Evolutionary conservation across 2,888 invertebrate genomes (phyloP).

Genomic region (Cybosia mesomella): DNA sequence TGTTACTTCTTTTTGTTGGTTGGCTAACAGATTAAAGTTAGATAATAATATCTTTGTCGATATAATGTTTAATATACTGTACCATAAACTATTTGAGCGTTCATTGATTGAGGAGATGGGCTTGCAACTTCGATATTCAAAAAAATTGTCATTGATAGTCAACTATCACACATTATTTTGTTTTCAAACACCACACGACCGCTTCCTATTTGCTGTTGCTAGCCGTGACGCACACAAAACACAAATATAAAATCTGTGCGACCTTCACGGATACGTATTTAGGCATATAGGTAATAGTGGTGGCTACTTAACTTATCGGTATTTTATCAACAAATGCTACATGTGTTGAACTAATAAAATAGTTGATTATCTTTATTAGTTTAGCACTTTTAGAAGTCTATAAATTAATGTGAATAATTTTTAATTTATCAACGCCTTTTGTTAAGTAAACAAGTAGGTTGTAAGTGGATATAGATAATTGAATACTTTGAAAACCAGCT

Average conservation of each 20-base stretch:
- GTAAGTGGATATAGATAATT: slow-evolving; percentile 15
- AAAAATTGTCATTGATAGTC: slow-evolving; percentile 29
- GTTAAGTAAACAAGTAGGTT: slow-evolving; percentile 2
- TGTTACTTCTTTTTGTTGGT: not conserved
- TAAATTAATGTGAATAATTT: slow-evolving; percentile 16
- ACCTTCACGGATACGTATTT: slow-evolving; percentile 57
- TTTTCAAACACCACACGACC: slow-evolving; percentile 51
- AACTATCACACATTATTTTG: slow-evolving; percentile 45
- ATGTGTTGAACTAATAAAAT: slow-evolving; percentile 9
- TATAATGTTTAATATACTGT: not conserved
- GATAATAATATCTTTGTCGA: too few species aligned
- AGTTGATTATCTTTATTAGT: not conserved
- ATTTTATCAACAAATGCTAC: not conserved
- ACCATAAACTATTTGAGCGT: not conserved
- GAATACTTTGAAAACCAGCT: slow-evolving; percentile 19
- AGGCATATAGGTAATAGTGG: slow-evolving; percentile 35
- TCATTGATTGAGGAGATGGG: not conserved
- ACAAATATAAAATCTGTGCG: slow-evolving; percentile 54
- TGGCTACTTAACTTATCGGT: not conserved
- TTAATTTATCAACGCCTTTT: not conserved
- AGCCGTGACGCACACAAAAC: slow-evolving; percentile 12
- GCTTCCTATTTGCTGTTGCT: slow-evolving; percentile 49
- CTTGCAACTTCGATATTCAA: slow-evolving; percentile 12
- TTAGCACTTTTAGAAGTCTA: not conserved
- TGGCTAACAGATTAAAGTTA: too few species aligned